A percentile compares a stretch with the other conserved stretches of the same genome.
Evolutionary conservation across 1,140 invertebrate species (phyloP).

Genomic region (Nixonia krombeini): DNA sequence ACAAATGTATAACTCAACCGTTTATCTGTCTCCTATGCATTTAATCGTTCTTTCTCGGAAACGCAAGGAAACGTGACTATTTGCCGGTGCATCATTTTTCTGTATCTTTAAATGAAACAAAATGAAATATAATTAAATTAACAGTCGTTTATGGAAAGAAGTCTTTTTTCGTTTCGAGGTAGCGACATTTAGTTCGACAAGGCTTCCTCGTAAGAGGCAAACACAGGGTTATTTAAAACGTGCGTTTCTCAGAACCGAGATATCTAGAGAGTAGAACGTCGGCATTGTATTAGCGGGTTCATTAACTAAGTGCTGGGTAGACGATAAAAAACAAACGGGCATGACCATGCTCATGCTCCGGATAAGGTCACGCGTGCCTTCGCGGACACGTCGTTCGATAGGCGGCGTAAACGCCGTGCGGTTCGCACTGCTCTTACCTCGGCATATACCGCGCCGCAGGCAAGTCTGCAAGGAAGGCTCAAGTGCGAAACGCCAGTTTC

Average conservation of each 20-base stretch:
- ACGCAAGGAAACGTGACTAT: too few relatives aligned
- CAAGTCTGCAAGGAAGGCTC: constrained; percentile 30
- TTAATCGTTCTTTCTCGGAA: too few relatives aligned
- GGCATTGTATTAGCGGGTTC: constrained; percentile 23
- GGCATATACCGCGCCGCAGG: constrained; percentile 37
- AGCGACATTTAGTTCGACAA: too few relatives aligned
- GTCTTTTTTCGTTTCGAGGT: too few relatives aligned
- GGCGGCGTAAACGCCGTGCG: constrained; percentile 8
- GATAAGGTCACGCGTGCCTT: constrained; percentile 31
- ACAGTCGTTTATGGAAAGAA: too few relatives aligned
- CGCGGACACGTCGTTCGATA: constrained; percentile 12
- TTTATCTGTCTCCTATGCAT: too few relatives aligned
- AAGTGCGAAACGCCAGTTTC: constrained; percentile 33
- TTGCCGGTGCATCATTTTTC: too few relatives aligned
- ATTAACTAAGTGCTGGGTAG: constrained; percentile 42
- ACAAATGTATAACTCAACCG: too few relatives aligned
- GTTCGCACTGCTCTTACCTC: constrained; percentile 35
- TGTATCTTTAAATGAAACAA: too few relatives aligned
- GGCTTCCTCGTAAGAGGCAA: too few relatives aligned
- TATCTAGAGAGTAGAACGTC: constrained; percentile 1
- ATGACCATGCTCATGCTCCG: constrained; percentile 36
- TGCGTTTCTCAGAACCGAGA: neutral
- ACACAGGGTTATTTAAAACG: neutral
- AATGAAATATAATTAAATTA: too few relatives aligned
- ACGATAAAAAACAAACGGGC: constrained; percentile 18